Percentiles rank a stretch among this genome's conserved stretches.
phyloP scores from a whole-genome alignment of 2,888 invertebrate genomes.

The Blomia tropicalis region DNA sequence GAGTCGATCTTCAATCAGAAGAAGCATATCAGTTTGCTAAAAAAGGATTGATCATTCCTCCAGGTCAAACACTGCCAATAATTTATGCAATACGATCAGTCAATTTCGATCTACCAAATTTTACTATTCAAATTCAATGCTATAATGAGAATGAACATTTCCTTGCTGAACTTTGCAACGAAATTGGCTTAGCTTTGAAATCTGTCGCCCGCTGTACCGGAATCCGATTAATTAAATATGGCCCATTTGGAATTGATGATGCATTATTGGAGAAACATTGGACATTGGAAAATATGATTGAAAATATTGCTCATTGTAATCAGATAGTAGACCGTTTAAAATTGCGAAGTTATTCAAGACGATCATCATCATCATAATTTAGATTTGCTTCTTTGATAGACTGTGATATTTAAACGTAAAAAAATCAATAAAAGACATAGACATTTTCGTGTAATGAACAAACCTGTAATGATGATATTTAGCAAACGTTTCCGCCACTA shows the following conservation, averaged over 20 bases:
- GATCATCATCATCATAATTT: too few relatives aligned
- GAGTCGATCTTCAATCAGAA: constrained; percentile 68
- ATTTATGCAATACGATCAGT: constrained; percentile 72
- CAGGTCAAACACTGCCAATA: constrained; percentile 50
- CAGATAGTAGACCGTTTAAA: neutral
- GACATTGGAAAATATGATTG: constrained; percentile 50
- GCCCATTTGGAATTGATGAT: constrained; percentile 54
- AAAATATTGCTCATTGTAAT: constrained; percentile 44
- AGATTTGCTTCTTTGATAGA: constrained; percentile 19
- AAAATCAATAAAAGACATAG: neutral
- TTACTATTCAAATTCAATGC: constrained; percentile 69
- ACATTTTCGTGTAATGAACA: neutral
- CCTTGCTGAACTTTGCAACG: constrained; percentile 59
- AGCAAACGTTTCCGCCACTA: constrained; percentile 92
- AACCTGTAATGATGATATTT: constrained; percentile 24
- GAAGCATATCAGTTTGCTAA: constrained; percentile 73
- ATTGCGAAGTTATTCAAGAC: too few relatives aligned
- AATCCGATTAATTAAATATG: constrained; percentile 63
- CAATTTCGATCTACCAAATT: constrained; percentile 61
- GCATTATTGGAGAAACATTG: constrained; percentile 69
- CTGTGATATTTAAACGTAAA: constrained; percentile 21
- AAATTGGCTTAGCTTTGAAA: constrained; percentile 60
- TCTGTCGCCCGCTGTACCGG: constrained; percentile 62
- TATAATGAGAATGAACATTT: constrained; percentile 67
- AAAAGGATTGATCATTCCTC: constrained; percentile 62